These are phyloP conservation scores for Riptortus pedestris DNA, from an alignment of 1,140 invertebrate species.

Conservation along the genomic window DNA sequence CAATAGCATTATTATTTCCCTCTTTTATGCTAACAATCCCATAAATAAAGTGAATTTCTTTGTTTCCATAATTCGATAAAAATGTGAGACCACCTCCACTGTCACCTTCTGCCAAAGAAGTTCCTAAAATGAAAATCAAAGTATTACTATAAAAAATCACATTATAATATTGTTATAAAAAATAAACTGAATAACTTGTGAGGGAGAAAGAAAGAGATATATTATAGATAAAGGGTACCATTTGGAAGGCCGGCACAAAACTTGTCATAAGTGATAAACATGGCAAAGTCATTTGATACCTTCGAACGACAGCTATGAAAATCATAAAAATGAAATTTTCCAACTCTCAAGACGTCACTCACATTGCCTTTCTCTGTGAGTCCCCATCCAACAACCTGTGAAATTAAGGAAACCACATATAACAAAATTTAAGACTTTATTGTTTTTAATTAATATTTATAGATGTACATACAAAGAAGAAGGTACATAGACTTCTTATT, in stretches of 20 bases:
- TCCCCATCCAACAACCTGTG: conserved; percentile 16
- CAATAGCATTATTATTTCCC: neutral
- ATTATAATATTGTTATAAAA: too few relatives aligned
- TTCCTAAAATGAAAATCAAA: too few relatives aligned
- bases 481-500: too few relatives aligned
- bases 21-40: neutral
- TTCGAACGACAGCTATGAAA: neutral
- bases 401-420: too few relatives aligned
- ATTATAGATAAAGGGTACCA: too few relatives aligned
- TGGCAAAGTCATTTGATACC: neutral
- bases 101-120: conserved; percentile 16
- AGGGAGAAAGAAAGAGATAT: too few relatives aligned
- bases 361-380: neutral
- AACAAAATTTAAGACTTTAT: too few relatives aligned
- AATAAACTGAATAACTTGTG: too few relatives aligned
- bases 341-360: neutral
- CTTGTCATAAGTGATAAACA: conserved; percentile 10
- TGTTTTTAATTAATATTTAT: too few relatives aligned
- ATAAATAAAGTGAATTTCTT: neutral
- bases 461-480: too few relatives aligned
- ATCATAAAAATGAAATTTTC: neutral
- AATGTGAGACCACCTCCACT: conserved; percentile 26
- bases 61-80: too few relatives aligned
- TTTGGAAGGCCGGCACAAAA: conserved; percentile 17
- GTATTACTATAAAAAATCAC: too few relatives aligned